phyloP scores from a whole-genome alignment of 2,797 vertebrate genomes.

The Cygnus olor region DNA sequence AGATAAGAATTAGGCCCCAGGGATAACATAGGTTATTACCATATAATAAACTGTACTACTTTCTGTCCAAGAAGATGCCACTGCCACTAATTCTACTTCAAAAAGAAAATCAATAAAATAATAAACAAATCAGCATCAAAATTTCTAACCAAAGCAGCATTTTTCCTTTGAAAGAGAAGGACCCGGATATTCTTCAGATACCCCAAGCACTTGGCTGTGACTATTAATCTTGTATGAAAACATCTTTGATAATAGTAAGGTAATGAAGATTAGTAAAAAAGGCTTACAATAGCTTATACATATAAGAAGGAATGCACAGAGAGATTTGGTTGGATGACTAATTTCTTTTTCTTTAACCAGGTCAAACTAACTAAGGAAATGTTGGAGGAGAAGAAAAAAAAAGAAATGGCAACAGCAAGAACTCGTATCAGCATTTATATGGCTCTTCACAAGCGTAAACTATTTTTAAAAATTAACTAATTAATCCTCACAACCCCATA shows the following conservation, averaged over 20 bases:
- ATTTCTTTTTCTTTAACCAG: conserved; percentile 15
- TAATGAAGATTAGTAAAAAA: neutral
- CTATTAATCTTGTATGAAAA: neutral
- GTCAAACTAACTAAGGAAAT: neutral
- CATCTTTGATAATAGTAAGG: neutral
- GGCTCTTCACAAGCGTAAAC: neutral
- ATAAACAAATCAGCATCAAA: neutral
- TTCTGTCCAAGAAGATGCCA: neutral
- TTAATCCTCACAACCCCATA: conserved; percentile 55
- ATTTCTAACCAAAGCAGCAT: neutral
- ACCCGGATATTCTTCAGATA: neutral
- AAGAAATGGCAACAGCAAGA: neutral
- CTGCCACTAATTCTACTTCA: neutral
- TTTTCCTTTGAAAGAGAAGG: neutral
- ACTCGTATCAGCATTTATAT: neutral
- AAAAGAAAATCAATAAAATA: neutral
- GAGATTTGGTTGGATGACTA: neutral
- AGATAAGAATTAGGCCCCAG: neutral
- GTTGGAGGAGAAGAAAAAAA: neutral
- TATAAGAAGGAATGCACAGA: neutral
- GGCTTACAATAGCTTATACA: neutral
- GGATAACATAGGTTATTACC: neutral
- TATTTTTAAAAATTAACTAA: conserved; percentile 45
- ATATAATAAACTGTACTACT: neutral
- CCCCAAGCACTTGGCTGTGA: neutral